A percentile compares a stretch with the other conserved stretches of the same genome.
Conservation (phyloP, 2,888 invertebrate genomes). For the Bellardia pandia region DNA sequence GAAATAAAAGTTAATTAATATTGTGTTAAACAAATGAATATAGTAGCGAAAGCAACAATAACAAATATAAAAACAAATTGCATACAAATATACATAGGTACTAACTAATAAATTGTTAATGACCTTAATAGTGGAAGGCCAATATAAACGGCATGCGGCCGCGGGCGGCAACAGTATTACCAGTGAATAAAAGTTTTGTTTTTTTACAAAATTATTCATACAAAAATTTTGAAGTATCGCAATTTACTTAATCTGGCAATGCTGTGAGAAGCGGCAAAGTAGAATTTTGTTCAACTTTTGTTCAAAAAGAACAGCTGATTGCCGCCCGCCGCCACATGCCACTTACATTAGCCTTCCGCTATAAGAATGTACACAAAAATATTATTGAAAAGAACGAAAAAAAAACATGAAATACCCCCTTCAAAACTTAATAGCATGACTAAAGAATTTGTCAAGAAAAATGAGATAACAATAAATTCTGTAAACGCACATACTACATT, state of each 20-base stretch:
- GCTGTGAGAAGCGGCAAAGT: no score
- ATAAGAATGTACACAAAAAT: constrained; percentile 48
- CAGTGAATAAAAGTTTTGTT: no score
- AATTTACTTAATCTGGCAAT: no score
- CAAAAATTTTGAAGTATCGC: no score
- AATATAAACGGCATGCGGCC: no score
- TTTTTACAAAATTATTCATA: no score
- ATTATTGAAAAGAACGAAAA: constrained; percentile 9
- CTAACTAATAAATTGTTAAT: constrained; percentile 45
- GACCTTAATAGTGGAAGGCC: no score
- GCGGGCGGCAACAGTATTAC: no score
- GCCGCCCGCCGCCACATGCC: no score
- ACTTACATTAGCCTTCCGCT: no score
- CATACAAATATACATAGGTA: background rate
- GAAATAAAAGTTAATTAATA: constrained; percentile 48
- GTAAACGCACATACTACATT: background rate
- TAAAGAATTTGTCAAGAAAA: constrained; percentile 14
- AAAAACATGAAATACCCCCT: constrained; percentile 20
- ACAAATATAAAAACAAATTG: constrained; percentile 7
- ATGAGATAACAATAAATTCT: constrained; percentile 26
- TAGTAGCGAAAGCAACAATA: constrained; percentile 12
- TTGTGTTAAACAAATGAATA: constrained; percentile 7
- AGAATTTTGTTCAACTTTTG: no score
- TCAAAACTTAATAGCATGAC: constrained; percentile 4
- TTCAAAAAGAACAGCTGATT: no score